These are phyloP conservation scores for Halcyon leucocephala DNA, from an alignment of 2,797 vertebrate species.

Conservation along the genomic window DNA sequence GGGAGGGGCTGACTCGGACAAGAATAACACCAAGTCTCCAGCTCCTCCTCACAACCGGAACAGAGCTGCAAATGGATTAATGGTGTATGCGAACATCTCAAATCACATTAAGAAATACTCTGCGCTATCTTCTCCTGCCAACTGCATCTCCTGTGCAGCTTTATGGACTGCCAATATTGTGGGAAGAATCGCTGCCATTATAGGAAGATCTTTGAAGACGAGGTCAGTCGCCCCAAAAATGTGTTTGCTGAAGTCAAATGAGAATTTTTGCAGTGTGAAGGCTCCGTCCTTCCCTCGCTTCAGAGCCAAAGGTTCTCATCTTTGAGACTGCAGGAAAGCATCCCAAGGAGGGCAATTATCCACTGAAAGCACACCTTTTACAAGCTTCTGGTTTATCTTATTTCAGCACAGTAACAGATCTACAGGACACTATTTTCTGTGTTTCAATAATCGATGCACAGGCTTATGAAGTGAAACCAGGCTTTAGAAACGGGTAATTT, in stretches of 20 bases:
- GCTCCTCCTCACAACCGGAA: not conserved
- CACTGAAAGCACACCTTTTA: not conserved
- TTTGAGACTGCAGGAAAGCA: not conserved
- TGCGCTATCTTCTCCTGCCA: not conserved
- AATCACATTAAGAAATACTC: not conserved
- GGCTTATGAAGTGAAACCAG: not conserved
- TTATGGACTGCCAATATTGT: not conserved
- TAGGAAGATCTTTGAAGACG: not conserved
- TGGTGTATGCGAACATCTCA: fast-evolving
- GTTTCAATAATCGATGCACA: not conserved
- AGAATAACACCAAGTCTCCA: not conserved
- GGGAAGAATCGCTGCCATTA: not conserved
- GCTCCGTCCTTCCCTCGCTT: not conserved
- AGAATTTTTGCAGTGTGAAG: not conserved
- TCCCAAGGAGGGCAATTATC: not conserved
- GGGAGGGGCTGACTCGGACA: not conserved
- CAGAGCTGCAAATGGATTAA: not conserved
- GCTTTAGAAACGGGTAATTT: not conserved
- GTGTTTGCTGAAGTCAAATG: not conserved
- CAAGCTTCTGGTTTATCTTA: not conserved
- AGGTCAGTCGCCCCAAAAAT: not conserved
- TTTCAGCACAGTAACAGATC: not conserved
- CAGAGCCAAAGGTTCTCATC: not conserved
- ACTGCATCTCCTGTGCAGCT: not conserved
- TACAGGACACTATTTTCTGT: not conserved